Percentiles rank a stretch among this genome's conserved stretches.
Conservation (phyloP, 2,797 vertebrate genomes). For the Helicolenus hilgendorfi region DNA sequence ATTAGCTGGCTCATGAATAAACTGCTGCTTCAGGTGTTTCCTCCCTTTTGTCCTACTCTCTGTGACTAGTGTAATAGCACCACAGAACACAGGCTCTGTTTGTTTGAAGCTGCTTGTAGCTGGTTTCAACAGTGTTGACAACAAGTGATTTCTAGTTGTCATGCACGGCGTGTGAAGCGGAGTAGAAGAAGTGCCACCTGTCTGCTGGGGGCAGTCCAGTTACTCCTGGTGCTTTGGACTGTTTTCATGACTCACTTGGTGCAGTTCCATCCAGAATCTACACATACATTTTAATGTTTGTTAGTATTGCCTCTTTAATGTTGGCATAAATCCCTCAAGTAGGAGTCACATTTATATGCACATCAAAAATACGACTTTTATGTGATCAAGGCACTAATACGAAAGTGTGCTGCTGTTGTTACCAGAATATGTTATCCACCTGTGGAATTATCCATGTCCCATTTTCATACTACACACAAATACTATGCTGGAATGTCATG, state of each 20-base stretch:
- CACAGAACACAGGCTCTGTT: neutral
- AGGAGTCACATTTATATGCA: neutral
- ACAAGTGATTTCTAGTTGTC: neutral
- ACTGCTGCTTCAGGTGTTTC: conserved; percentile 31
- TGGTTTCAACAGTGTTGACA: neutral
- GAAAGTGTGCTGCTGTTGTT: neutral
- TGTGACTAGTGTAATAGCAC: neutral
- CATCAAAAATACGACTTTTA: neutral
- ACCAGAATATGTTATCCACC: neutral
- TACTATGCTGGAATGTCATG: neutral
- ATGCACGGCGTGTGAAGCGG: neutral
- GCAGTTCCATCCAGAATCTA: neutral
- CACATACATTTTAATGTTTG: neutral
- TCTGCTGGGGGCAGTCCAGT: neutral
- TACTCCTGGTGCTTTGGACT: neutral
- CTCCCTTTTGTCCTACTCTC: neutral
- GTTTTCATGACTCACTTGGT: neutral
- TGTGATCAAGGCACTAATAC: neutral
- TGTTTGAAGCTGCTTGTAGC: neutral
- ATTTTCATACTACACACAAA: neutral
- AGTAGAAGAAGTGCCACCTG: neutral
- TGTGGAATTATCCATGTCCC: neutral
- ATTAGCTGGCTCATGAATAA: conserved; percentile 23
- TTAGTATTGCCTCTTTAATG: neutral
- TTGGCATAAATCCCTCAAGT: neutral